Evolutionary conservation across 2,797 vertebrate species (phyloP), one percentile per base, ranked within the genome.

Genomic region (Chloroceryle amazona): DNA sequence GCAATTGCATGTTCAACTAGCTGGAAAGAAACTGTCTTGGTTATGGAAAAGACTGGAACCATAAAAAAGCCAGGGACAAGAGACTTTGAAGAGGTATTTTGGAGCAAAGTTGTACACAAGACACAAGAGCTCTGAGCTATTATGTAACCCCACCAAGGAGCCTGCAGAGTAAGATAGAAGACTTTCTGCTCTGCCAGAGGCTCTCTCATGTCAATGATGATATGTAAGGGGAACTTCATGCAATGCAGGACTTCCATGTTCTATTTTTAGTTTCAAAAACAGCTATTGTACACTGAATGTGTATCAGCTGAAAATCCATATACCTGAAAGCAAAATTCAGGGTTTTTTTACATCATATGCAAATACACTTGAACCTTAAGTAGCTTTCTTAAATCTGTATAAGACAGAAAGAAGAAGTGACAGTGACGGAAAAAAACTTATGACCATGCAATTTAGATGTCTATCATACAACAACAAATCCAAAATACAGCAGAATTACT

Each of bases 71-170:
- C 55, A 66, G 3, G 33, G 55, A 79, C 46, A 63, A 92, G 44
- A 46, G 54, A 81, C 18, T 86, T 82, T 29, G 57, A 95, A 92
- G 60, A 82, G 65, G 73, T 78, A 44, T 46, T 97, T 41, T 65
- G 46, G 42, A 75, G 74, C 74, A 42, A 86, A 74, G 46, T 39
- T 94, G 41, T 60, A 70, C 4, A 17, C 22, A 60, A 58, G 80
- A 81, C 44, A 31, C 0, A 0, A 46, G 73, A 86, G 63, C 37
- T 62, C 47, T 55, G 42, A 86, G 63, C 44, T 21, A 25, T 49
- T 73, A 78, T 0, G 0, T 33, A 46, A 26, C 10, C 35, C 25
- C 13, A 6, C 46, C 26, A 52, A 66, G 82, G 22, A 84, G 67
- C 8, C 61, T 80, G 65, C 26, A 81, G 15, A 67, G 26, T 29